Evolutionary conservation across 2,888 invertebrate genomes (phyloP).

Genomic region (Ecliptopera silaceata): DNA sequence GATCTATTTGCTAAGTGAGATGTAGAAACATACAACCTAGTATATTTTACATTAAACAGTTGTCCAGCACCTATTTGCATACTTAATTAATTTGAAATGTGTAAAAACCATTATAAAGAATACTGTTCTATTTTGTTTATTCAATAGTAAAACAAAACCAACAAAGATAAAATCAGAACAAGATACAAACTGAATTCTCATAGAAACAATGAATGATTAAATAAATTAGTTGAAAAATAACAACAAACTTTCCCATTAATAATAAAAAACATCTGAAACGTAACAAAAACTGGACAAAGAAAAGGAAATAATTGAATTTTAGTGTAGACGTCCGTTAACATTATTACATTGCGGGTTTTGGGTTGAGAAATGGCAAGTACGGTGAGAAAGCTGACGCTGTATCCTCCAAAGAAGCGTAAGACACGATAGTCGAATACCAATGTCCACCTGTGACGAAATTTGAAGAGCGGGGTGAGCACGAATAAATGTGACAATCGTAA

Average conservation of each 20-base stretch:
- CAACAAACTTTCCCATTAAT: slow-evolving; percentile 44
- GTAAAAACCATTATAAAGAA: too few species aligned
- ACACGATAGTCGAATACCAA: slow-evolving; percentile 57
- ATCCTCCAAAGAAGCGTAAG: slow-evolving; percentile 44
- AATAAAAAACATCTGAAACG: slow-evolving; percentile 43
- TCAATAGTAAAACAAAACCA: too few species aligned
- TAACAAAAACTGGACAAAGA: slow-evolving; percentile 46
- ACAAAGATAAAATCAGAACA: slow-evolving; percentile 13
- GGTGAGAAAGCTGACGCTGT: slow-evolving; percentile 48
- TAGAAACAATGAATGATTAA: slow-evolving; percentile 37
- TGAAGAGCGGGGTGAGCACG: slow-evolving; percentile 45
- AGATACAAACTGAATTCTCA: slow-evolving; percentile 12
- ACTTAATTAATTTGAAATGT: too few species aligned
- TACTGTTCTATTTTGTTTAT: too few species aligned
- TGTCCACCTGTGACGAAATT: slow-evolving; percentile 52
- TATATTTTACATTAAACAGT: too few species aligned
- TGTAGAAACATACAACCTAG: too few species aligned
- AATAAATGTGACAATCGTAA: too few species aligned
- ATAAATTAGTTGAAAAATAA: slow-evolving; percentile 44
- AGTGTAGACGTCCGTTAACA: slow-evolving; percentile 50
- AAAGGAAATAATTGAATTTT: slow-evolving; percentile 60
- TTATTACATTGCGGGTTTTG: slow-evolving; percentile 54
- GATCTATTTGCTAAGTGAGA: too few species aligned
- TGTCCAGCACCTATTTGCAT: too few species aligned
- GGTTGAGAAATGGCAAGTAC: slow-evolving; percentile 46